phyloP scores from a whole-genome alignment of 2,113 vertebrate genomes.

The Pholis gunnellus region DNA sequence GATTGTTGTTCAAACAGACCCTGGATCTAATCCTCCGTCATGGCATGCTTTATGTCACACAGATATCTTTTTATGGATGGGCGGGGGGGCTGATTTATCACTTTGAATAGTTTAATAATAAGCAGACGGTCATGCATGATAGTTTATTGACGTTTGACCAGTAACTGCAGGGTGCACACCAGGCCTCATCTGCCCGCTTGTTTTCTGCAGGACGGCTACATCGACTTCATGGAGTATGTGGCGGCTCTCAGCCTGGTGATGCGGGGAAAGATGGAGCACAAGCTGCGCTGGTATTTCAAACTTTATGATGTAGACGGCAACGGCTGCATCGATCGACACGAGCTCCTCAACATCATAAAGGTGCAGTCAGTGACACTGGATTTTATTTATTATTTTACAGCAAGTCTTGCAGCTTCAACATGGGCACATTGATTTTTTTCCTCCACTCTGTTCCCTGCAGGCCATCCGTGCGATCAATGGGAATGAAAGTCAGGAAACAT shows the following conservation, averaged over 20 bases:
- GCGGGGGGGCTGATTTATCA: background rate
- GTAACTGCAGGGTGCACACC: too few relatives aligned
- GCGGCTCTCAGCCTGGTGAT: slow-evolving; percentile 93
- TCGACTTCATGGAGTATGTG: slow-evolving; percentile 95
- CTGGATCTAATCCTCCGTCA: slow-evolving; percentile 51
- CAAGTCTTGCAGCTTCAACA: background rate
- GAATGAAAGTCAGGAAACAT: slow-evolving; percentile 81
- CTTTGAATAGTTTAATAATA: background rate
- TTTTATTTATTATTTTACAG: background rate
- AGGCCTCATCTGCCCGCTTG: background rate
- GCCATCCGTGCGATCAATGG: slow-evolving; percentile 93
- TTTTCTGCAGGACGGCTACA: slow-evolving; percentile 88
- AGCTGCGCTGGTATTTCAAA: slow-evolving; percentile 94
- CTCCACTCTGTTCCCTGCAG: slow-evolving; percentile 62
- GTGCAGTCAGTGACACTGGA: slow-evolving; percentile 57
- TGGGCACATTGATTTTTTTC: background rate
- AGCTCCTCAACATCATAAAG: slow-evolving; percentile 94
- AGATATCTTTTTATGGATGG: background rate
- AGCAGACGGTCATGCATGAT: background rate
- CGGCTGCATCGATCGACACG: slow-evolving; percentile 91
- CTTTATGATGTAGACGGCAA: slow-evolving; percentile 95
- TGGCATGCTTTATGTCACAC: slow-evolving; percentile 6
- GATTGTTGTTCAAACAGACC: slow-evolving; percentile 44
- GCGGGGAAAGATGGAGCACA: slow-evolving; percentile 95
- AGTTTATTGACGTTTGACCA: background rate